Evolutionary conservation across 2,797 vertebrate species (phyloP).

Genomic region (Yasuhikotakia modesta): DNA sequence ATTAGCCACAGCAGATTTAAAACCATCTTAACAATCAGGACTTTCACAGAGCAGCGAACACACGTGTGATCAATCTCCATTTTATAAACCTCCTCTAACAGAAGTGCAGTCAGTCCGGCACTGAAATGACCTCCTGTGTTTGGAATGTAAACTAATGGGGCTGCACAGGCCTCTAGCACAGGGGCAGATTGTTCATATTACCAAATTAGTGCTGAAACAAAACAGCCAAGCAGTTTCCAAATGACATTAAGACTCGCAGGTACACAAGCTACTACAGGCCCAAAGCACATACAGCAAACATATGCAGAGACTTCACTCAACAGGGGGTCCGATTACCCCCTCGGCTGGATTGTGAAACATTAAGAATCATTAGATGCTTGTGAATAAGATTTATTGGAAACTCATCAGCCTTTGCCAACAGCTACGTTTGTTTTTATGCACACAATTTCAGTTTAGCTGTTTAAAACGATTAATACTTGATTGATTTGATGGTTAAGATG

Average conservation of each 20-base stretch:
- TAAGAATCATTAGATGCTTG: slow-evolving; percentile 28
- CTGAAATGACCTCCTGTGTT: slow-evolving; percentile 59
- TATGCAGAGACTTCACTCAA: slow-evolving; percentile 46
- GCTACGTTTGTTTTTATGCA: background rate
- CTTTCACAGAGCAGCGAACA: slow-evolving; percentile 52
- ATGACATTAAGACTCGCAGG: slow-evolving; percentile 54
- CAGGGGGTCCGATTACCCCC: slow-evolving; percentile 34
- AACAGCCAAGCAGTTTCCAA: slow-evolving; percentile 56
- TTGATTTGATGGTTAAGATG: background rate
- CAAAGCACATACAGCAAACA: slow-evolving; percentile 43
- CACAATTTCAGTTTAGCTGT: background rate
- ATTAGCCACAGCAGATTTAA: slow-evolving; percentile 12
- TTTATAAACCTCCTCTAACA: slow-evolving; percentile 58
- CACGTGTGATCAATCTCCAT: slow-evolving; percentile 60
- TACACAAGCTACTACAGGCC: slow-evolving; percentile 53
- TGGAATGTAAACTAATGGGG: slow-evolving; percentile 62
- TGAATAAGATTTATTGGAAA: slow-evolving; percentile 21
- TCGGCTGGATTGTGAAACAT: slow-evolving; percentile 16
- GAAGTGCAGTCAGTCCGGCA: slow-evolving; percentile 58
- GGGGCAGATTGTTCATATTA: slow-evolving; percentile 60
- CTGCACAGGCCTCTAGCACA: slow-evolving; percentile 48
- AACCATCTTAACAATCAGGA: slow-evolving; percentile 51
- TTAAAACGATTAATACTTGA: background rate
- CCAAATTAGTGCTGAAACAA: slow-evolving; percentile 63
- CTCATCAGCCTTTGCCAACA: background rate